phyloP scores from a whole-genome alignment of 2,113 vertebrate genomes.

The Mesocricetus auratus region DNA sequence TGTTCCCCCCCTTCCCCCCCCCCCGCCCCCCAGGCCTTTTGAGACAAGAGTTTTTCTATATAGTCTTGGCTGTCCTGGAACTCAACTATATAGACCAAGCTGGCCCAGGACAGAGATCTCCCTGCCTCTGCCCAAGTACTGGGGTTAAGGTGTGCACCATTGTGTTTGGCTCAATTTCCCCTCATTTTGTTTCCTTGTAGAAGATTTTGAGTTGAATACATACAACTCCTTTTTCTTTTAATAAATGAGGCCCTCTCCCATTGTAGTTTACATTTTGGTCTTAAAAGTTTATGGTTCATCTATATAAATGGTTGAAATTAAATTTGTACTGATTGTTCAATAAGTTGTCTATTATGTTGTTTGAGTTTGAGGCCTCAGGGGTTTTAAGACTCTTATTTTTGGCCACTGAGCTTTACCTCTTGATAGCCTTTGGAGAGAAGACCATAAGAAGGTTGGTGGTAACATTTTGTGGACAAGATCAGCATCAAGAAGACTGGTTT shows the following conservation, averaged over 20 bases:
- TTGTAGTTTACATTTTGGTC: not conserved
- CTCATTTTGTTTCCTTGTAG: not conserved
- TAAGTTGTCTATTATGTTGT: not conserved
- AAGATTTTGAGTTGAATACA: constrained; percentile 16
- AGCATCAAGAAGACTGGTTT: constrained; percentile 51
- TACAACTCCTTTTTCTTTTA: not conserved
- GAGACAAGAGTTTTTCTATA: not conserved
- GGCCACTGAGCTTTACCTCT: not conserved
- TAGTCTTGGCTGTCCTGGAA: not conserved
- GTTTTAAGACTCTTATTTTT: constrained; percentile 57
- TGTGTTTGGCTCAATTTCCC: not conserved
- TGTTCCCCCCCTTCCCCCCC: no score
- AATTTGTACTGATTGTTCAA: not conserved
- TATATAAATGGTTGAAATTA: constrained; percentile 1
- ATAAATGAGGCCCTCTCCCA: constrained; percentile 16
- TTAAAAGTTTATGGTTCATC: not conserved
- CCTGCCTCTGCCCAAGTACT: not conserved
- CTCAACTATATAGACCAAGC: not conserved
- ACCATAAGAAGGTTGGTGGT: constrained; percentile 3
- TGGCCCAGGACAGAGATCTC: not conserved
- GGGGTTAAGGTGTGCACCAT: not conserved
- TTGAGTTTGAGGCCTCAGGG: not conserved
- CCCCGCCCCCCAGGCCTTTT: not conserved
- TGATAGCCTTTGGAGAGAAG: constrained; percentile 32
- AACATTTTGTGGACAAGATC: constrained; percentile 53